Base-by-base conservation (phyloP, 2,797 vertebrate genomes). In the Petrocephalus schoutedeni region DNA sequence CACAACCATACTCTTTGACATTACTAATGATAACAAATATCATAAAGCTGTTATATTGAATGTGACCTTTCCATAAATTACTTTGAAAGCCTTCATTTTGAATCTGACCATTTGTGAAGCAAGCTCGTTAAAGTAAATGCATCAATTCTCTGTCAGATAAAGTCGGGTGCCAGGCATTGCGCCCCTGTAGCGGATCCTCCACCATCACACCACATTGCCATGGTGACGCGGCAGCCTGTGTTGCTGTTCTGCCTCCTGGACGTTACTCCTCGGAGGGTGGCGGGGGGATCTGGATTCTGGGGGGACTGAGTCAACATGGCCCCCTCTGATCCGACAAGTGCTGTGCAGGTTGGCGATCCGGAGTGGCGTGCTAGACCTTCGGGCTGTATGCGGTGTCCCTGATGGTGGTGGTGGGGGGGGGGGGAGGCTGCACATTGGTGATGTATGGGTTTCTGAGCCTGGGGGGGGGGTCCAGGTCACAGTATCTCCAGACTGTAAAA, bases 41-140 rank as follows among this genome's bases (percentile, higher is more conserved):
- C 36, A 9, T 49, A 41, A 45, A n/a, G 7, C 71, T 77, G 28
- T 71, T 45, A 45, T n/a, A 77, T 16, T 45, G 71, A 49, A 77
- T 77, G 71, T 77, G 71, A 77, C 36, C 71, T 74, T 87, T 74
- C 86, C 87, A 82, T 53, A 54, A 80, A 80, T 77, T 10, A 28
- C 74, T 87, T 51, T 77, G 41, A 77, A 77, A 41, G 45, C 71
- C 71, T 77, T n/a, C 71, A 77, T 77, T 45, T 41, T 19, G 8
- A 77, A 45, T 45, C 32, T n/a, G 71, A 49, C n/a, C n/a, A 77
- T 45, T 77, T 5, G 64, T 71, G 64, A 71, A 71, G 28, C 1
- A 1, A 2, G 28, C 71, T 14, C 32, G 19, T 32, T 77, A 45
- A 77, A 45, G 71, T 77, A 45, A 71, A 77, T 23, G 7, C 5